phyloP scores from a whole-genome alignment of 1,140 invertebrate species.

The Halictus rubicundus region DNA sequence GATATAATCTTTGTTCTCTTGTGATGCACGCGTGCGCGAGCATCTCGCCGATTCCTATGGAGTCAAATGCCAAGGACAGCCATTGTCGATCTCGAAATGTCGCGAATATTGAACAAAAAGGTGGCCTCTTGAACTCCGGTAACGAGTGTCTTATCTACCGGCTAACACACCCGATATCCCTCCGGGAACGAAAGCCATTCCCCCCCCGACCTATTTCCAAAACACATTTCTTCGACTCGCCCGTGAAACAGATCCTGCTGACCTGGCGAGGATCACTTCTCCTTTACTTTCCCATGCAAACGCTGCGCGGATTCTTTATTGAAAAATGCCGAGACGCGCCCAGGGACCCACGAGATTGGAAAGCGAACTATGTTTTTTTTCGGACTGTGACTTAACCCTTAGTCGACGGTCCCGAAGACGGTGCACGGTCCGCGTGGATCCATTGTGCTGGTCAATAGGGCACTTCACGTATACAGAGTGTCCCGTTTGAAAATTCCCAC shows the following conservation, averaged over 20 bases:
- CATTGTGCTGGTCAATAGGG: no score
- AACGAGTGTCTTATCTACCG: no score
- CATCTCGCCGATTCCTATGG: neutral
- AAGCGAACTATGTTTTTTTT: no score
- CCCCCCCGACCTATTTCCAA: constrained; percentile 33
- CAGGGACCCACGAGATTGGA: neutral
- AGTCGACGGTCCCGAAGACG: no score
- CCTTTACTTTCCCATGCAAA: constrained; percentile 7
- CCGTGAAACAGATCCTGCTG: constrained; percentile 3
- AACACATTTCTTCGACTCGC: neutral
- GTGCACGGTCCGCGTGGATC: no score
- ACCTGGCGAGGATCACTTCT: neutral
- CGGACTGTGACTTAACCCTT: no score
- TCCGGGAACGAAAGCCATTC: neutral
- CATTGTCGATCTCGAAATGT: neutral
- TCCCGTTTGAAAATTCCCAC: no score
- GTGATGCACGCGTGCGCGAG: neutral
- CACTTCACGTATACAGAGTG: no score
- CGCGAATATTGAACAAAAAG: no score
- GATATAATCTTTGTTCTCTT: neutral
- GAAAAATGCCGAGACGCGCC: constrained; percentile 3
- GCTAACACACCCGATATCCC: constrained; percentile 16
- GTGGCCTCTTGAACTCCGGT: no score
- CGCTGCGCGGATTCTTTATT: constrained; percentile 10
- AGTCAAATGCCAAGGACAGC: constrained; percentile 2